Base-by-base conservation (phyloP, 2,888 invertebrate genomes). In the Iselma pallidipennis region DNA sequence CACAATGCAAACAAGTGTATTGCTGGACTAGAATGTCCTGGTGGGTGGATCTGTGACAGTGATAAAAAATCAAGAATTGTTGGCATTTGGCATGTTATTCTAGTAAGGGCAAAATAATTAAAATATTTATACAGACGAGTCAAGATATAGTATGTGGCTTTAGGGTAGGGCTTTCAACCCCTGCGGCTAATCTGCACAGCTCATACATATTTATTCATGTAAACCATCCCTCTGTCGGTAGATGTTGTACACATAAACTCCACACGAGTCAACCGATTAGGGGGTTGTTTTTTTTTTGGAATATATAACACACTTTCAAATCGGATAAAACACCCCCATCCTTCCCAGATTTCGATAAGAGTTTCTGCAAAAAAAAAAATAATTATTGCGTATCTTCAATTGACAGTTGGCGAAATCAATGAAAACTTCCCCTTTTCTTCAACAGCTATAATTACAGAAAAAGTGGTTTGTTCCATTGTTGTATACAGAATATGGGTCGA, bases 201-300 rank as follows among this genome's bases (percentile, higher is more conserved):
- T 75, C 75, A 75, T 75, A 71, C 75, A 75, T 75, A 75, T 75
- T 75, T 75, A 75, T 75, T 75, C 73, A 70, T 65, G 70, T 69
- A 71, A 73, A 67, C 71, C 66, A 68, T 71, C 74, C 73, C 65
- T 61, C 62, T 49, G n/a, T n/a, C 61, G 63, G 63, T 57, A 52
- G 65, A 63, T 69, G 71, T 68, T 68, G 57, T 71, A 71, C 71
- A 71, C 70, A 72, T 70, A 72, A 67, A 61, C 62, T 63, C 57
- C 62, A 59, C 48, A 66, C 59, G 66, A 64, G 69, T 67, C 68
- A 63, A 59, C 57, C 68, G 72, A 71, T 72, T 68, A 72, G 67
- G 66, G 67, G 66, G 69, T 29, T 53, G 64, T 65, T 67, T 37
- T 67, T 69, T 65, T 67, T 37, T 67, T 69, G 49, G 66, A 68